phyloP scores from a whole-genome alignment of 2,888 invertebrate genomes.

The Cheilosia urbana region DNA sequence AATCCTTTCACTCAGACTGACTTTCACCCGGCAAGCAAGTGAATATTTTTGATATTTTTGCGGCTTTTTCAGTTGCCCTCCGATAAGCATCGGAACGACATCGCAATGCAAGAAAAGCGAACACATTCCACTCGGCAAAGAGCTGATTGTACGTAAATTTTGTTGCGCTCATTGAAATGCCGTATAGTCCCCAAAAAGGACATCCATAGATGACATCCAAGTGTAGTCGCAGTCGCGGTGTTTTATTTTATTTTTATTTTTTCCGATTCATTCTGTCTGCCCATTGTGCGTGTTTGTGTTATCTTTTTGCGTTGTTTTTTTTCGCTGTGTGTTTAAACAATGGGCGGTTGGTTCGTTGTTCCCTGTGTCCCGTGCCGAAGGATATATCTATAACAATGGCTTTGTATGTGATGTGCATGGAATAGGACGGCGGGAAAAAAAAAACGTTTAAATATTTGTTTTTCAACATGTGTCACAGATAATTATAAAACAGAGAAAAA shows the following conservation, averaged over 20 bases:
- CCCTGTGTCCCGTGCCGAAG: slow-evolving; percentile 27
- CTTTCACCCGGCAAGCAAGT: slow-evolving; percentile 17
- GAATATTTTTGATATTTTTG: slow-evolving; percentile 32
- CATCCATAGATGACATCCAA: slow-evolving; percentile 37
- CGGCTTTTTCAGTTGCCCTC: slow-evolving; percentile 65
- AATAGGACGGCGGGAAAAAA: not conserved
- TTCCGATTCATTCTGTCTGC: slow-evolving; percentile 20
- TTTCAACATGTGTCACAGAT: slow-evolving; percentile 75
- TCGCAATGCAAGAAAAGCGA: slow-evolving; percentile 2
- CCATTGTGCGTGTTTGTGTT: slow-evolving; percentile 53
- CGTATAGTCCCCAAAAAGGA: slow-evolving; percentile 37
- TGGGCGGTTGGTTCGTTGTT: slow-evolving; percentile 36
- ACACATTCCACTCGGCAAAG: not conserved
- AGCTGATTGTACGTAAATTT: slow-evolving; percentile 51
- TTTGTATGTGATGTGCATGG: slow-evolving; percentile 6
- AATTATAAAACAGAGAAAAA: slow-evolving; percentile 65
- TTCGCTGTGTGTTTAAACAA: slow-evolving; percentile 33
- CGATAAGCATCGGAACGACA: slow-evolving; percentile 68
- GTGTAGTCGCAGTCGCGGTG: slow-evolving; percentile 33
- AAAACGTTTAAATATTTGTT: slow-evolving; percentile 68
- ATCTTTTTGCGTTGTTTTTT: slow-evolving; percentile 30
- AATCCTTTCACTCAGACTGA: slow-evolving; percentile 41
- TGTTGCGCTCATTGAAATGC: slow-evolving; percentile 1
- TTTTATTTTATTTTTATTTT: slow-evolving; percentile 10
- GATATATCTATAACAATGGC: slow-evolving; percentile 25